phyloP scores from a whole-genome alignment of 2,797 vertebrate species.

The Anisognathus igniventris region DNA sequence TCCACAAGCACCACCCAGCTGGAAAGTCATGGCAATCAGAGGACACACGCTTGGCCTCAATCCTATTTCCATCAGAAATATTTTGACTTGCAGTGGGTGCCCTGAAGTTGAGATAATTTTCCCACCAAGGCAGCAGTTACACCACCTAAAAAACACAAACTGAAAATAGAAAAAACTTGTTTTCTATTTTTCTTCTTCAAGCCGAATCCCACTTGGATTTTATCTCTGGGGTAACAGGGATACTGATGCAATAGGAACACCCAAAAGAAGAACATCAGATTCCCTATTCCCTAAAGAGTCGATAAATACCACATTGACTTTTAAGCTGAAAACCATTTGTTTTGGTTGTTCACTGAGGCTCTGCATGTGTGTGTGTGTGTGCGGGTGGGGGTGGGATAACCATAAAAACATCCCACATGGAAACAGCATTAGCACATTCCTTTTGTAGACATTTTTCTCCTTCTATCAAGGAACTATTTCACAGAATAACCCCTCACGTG shows the following conservation, averaged over 20 bases:
- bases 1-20: background rate
- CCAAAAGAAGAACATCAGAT: background rate
- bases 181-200: background rate
- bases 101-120: background rate
- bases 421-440: background rate
- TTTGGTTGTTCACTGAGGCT: background rate
- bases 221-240: background rate
- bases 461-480: background rate
- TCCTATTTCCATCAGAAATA: background rate
- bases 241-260: background rate
- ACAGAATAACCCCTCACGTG: background rate
- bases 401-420: background rate
- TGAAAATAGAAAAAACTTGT: background rate
- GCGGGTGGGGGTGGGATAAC: background rate
- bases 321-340: background rate
- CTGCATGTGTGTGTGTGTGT: background rate
- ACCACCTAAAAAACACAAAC: background rate
- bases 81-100: background rate
- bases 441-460: background rate
- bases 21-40: background rate
- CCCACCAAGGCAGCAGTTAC: background rate
- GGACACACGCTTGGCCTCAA: rapidly evolving
- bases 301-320: background rate
- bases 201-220: background rate
- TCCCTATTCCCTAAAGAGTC: background rate